Evolutionary conservation across 2,888 invertebrate species (phyloP).

Genomic region (Chaetogeoica ovagalla): DNA sequence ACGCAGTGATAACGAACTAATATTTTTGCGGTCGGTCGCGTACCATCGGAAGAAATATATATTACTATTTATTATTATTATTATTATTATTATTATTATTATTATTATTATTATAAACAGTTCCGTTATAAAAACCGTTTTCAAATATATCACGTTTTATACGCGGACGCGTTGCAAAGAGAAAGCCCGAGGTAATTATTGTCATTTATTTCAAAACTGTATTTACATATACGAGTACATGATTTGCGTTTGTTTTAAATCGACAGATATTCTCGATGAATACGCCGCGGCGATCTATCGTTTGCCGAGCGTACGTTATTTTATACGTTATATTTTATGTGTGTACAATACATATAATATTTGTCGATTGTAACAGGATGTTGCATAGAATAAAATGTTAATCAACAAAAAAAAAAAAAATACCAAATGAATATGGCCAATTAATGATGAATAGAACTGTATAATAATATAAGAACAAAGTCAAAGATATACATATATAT

Average conservation of each 20-base stretch:
- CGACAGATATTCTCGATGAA: slow-evolving; percentile 12
- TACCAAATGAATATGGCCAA: slow-evolving; percentile 23
- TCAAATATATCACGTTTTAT: background rate
- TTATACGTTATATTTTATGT: no score
- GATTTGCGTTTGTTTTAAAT: slow-evolving; percentile 12
- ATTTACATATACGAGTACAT: background rate
- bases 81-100: no score
- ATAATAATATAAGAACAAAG: no score
- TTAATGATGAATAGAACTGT: background rate
- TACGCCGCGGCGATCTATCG: background rate
- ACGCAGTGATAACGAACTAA: background rate
- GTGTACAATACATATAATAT: no score
- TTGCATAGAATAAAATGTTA: slow-evolving; percentile 18
- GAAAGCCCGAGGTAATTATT: slow-evolving; percentile 5
- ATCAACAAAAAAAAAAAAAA: background rate
- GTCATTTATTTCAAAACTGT: background rate
- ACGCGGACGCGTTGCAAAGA: background rate
- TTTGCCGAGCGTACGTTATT: background rate
- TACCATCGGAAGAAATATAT: no score
- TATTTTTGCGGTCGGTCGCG: background rate
- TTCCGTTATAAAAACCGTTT: background rate
- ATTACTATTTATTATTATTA: no score
- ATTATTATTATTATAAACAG: background rate
- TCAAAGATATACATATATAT: no score
- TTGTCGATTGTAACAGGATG: background rate